Evolutionary conservation across 2,113 vertebrate genomes (phyloP).

Genomic region (Hassar affinis): DNA sequence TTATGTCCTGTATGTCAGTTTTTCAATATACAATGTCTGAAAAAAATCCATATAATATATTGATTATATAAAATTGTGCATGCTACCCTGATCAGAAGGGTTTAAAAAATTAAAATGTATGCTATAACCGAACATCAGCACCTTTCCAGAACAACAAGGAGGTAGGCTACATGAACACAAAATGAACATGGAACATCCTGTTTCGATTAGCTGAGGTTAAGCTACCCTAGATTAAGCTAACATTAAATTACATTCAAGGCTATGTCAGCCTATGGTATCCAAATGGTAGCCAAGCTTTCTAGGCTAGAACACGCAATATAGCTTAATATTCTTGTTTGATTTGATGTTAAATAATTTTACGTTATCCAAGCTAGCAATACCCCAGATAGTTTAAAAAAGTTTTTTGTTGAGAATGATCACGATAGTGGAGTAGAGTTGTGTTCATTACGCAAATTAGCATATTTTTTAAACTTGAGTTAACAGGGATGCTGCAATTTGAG

Average conservation of each 20-base stretch:
- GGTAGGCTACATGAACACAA: not conserved
- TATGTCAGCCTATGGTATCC: not conserved
- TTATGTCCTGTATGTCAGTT: conserved; percentile 1
- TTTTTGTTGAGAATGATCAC: not conserved
- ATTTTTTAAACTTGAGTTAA: too few relatives aligned
- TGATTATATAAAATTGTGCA: too few relatives aligned
- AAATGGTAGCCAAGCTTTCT: not conserved
- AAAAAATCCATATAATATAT: not conserved
- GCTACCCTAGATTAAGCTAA: not conserved
- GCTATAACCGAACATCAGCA: not conserved
- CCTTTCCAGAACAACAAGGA: not conserved
- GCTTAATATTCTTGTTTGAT: not conserved
- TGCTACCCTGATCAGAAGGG: not conserved
- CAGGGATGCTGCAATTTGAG: too few relatives aligned
- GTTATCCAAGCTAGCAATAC: not conserved
- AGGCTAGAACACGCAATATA: not conserved
- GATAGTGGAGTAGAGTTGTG: not conserved
- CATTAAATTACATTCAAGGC: not conserved
- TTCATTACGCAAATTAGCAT: not conserved
- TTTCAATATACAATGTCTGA: not conserved
- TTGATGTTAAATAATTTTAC: not conserved
- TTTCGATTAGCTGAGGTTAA: not conserved
- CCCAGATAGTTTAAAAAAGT: not conserved
- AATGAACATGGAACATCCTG: not conserved
- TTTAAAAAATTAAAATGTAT: not conserved